These are phyloP conservation scores for Drosophila diplacantha DNA, from an alignment of 2,888 invertebrate genomes.

Conservation along the genomic window DNA sequence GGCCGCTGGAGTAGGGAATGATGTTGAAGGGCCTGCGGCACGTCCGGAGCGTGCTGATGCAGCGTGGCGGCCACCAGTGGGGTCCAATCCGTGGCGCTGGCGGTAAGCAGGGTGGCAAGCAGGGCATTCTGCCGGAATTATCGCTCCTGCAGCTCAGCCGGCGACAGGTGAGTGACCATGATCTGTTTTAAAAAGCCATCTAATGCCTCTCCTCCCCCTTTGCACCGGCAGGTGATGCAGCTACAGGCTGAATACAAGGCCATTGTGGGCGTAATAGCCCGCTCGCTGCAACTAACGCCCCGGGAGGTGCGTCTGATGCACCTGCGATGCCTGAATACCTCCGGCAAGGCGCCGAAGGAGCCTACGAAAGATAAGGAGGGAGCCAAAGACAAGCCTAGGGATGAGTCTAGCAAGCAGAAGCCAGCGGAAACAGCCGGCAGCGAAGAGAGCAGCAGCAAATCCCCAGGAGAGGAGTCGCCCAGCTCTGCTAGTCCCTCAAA, in stretches of 20 bases:
- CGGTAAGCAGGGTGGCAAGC: neutral
- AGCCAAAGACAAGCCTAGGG: conserved; percentile 2
- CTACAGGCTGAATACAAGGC: conserved; percentile 74
- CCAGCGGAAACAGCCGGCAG: conserved; percentile 6
- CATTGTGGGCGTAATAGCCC: conserved; percentile 67
- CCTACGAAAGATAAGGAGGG: conserved; percentile 16
- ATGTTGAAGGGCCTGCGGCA: conserved; percentile 67
- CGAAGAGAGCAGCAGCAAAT: conserved; percentile 6
- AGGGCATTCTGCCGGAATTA: conserved; percentile 7
- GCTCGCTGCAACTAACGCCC: conserved; percentile 69
- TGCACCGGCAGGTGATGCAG: conserved; percentile 55
- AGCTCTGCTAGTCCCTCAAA: conserved; percentile 8
- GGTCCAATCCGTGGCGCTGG: conserved; percentile 22
- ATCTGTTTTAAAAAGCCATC: neutral
- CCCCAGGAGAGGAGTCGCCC: neutral
- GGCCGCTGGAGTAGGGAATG: conserved; percentile 28
- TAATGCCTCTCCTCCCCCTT: neutral
- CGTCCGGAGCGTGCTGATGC: conserved; percentile 63
- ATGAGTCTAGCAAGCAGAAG: conserved; percentile 2
- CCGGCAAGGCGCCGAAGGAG: neutral
- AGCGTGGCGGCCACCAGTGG: conserved; percentile 55
- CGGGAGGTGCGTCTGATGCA: conserved; percentile 65
- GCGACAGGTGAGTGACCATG: conserved; percentile 54
- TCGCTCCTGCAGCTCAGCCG: conserved; percentile 43
- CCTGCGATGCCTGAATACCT: conserved; percentile 48